Evolutionary conservation across 1,140 invertebrate species (phyloP).

Genomic region (Cepaea nemoralis): DNA sequence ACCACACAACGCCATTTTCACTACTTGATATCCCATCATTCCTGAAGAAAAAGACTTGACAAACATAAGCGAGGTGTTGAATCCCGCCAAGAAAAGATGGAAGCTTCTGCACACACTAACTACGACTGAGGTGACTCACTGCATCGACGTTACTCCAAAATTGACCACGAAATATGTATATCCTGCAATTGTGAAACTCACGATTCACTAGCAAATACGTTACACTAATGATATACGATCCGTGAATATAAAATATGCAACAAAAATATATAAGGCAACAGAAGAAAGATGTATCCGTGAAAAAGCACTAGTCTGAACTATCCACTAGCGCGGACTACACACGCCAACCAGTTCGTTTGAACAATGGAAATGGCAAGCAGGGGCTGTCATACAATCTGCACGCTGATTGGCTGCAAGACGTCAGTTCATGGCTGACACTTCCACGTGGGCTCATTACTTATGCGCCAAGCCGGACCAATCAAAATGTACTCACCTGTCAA

Average conservation of each 20-base stretch:
- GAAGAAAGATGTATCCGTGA: slow-evolving; percentile 35
- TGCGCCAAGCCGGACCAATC: slow-evolving; percentile 24
- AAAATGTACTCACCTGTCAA: neutral
- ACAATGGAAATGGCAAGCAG: slow-evolving; percentile 61
- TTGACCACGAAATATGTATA: neutral
- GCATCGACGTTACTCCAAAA: neutral
- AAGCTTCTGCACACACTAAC: neutral
- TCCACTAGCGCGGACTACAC: slow-evolving; percentile 54
- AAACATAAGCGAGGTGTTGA: neutral
- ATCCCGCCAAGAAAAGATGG: slow-evolving; percentile 32
- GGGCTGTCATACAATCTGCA: slow-evolving; percentile 62
- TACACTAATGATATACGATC: neutral
- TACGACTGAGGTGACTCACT: neutral
- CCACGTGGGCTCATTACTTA: slow-evolving; percentile 41
- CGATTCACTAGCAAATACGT: neutral
- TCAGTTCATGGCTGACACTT: neutral
- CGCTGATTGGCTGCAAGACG: slow-evolving; percentile 51
- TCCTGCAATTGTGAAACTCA: slow-evolving; percentile 3
- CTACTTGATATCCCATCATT: slow-evolving; percentile 37
- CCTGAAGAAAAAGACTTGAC: slow-evolving; percentile 4
- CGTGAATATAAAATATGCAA: neutral
- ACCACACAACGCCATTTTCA: slow-evolving; percentile 38
- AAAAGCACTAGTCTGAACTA: slow-evolving; percentile 48
- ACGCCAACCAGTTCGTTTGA: slow-evolving; percentile 40
- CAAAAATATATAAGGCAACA: neutral